Percentiles rank a stretch among this genome's conserved stretches.
These are phyloP conservation scores for Drosophila tristis DNA, from an alignment of 1,140 invertebrate genomes.

Conservation along the genomic window DNA sequence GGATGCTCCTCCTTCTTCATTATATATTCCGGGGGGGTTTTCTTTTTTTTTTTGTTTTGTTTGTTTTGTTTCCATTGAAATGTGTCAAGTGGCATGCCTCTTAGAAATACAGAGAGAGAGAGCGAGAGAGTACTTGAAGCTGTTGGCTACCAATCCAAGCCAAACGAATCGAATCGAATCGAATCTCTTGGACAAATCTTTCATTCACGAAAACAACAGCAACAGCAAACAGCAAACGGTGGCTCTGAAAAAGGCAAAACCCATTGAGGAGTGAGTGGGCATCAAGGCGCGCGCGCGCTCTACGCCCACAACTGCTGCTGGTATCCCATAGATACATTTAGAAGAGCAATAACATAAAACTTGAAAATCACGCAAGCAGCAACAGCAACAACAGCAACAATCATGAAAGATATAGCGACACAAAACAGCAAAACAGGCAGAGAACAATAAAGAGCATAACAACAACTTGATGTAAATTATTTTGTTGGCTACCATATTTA, in stretches of 20 bases:
- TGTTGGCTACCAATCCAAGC: conserved; percentile 53
- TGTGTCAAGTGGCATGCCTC: conserved; percentile 71
- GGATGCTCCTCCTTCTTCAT: conserved; percentile 7
- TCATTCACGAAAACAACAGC: conserved; percentile 12
- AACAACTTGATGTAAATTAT: conserved; percentile 77
- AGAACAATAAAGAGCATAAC: conserved; percentile 62
- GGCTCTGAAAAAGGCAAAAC: conserved; percentile 68
- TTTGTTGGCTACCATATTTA: conserved; percentile 76
- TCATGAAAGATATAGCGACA: conserved; percentile 45
- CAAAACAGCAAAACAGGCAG: conserved; percentile 36
- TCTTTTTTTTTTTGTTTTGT: background rate
- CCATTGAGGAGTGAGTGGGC: conserved; percentile 51
- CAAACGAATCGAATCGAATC: conserved; percentile 61
- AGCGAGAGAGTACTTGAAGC: conserved; percentile 61
- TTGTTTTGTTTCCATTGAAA: conserved; percentile 52
- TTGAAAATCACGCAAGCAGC: conserved; percentile 68
- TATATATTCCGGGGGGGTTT: too few species aligned
- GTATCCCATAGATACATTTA: conserved; percentile 41
- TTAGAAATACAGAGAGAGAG: background rate
- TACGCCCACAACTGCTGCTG: conserved; percentile 55
- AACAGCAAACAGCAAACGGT: conserved; percentile 43
- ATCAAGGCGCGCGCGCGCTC: conserved; percentile 58
- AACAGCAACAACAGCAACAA: conserved; percentile 24
- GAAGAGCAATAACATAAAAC: conserved; percentile 73
- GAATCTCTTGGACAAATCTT: conserved; percentile 39